phyloP scores from a whole-genome alignment of 2,113 vertebrate genomes.

The Malurus melanocephalus region DNA sequence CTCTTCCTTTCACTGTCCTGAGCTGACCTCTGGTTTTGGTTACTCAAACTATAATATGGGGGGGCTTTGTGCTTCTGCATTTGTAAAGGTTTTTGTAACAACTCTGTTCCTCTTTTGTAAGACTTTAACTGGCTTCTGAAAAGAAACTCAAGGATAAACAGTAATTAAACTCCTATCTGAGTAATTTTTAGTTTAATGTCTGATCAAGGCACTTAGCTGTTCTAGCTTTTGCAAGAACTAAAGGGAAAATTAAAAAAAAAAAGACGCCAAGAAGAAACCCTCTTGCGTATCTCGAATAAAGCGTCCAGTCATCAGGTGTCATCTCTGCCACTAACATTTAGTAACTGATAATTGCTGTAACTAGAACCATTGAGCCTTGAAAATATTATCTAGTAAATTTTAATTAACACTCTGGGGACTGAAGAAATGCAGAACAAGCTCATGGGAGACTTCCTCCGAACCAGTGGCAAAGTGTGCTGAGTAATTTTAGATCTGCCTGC shows the following conservation, averaged over 20 bases:
- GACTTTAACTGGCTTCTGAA: not conserved
- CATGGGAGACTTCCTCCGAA: conserved; percentile 61
- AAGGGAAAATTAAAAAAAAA: not conserved
- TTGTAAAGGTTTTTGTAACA: not conserved
- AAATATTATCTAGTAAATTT: conserved; percentile 82
- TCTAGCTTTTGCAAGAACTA: conserved; percentile 42
- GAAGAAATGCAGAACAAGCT: conserved; percentile 70
- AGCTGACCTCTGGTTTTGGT: not conserved
- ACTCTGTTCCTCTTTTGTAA: not conserved
- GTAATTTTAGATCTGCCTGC: conserved; percentile 80
- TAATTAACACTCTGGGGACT: conserved; percentile 80
- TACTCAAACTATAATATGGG: not conserved
- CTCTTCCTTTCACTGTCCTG: not conserved
- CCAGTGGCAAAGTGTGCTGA: conserved; percentile 67
- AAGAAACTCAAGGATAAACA: conserved; percentile 15
- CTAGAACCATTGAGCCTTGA: conserved; percentile 74
- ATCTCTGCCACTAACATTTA: conserved; percentile 72
- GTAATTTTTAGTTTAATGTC: conserved; percentile 10
- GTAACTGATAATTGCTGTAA: conserved; percentile 79
- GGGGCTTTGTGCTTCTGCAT: not conserved
- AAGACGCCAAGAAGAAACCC: not conserved
- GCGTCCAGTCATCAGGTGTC: conserved; percentile 59
- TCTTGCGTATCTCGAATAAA: conserved; percentile 40
- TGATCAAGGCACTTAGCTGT: conserved; percentile 42
- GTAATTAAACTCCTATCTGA: conserved; percentile 12